Conservation (phyloP, 2,113 vertebrate genomes). For the Arizona elegans region DNA sequence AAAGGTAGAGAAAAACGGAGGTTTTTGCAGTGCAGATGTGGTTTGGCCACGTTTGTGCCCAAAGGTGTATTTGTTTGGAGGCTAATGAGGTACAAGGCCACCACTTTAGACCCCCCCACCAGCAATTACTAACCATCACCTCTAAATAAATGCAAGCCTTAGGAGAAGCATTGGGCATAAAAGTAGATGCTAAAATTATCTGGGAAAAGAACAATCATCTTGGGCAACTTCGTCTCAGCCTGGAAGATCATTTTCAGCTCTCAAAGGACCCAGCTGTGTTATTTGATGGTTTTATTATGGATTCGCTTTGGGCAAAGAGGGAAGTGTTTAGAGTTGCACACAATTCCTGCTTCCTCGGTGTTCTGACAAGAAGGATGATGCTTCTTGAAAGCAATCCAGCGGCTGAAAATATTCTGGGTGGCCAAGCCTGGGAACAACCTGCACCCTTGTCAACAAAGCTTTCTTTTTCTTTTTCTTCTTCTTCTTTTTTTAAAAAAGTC, state of each 20-base stretch:
- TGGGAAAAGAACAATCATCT: too few relatives aligned
- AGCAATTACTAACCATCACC: not conserved
- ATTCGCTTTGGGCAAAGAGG: not conserved
- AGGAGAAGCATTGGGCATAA: not conserved
- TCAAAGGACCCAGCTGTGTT: not conserved
- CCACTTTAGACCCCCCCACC: too few relatives aligned
- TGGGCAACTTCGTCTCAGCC: not conserved
- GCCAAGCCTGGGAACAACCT: constrained; percentile 15
- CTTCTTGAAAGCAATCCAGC: constrained; percentile 24
- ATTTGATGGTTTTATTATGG: not conserved
- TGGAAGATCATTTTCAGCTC: not conserved
- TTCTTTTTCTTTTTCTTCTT: not conserved
- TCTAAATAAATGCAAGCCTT: not conserved
- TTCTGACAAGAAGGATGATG: not conserved
- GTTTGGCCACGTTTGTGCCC: not conserved
- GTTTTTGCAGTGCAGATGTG: not conserved
- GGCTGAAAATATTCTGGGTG: constrained; percentile 28
- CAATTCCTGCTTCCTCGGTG: not conserved
- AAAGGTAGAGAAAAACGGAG: not conserved
- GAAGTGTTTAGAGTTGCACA: not conserved
- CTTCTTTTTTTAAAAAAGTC: not conserved
- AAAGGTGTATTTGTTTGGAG: not conserved
- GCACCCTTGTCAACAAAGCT: constrained; percentile 13
- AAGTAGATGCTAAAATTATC: not conserved
- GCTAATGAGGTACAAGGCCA: not conserved